Conservation (phyloP, 2,888 invertebrate genomes). For the Ptychoptera albimana region DNA sequence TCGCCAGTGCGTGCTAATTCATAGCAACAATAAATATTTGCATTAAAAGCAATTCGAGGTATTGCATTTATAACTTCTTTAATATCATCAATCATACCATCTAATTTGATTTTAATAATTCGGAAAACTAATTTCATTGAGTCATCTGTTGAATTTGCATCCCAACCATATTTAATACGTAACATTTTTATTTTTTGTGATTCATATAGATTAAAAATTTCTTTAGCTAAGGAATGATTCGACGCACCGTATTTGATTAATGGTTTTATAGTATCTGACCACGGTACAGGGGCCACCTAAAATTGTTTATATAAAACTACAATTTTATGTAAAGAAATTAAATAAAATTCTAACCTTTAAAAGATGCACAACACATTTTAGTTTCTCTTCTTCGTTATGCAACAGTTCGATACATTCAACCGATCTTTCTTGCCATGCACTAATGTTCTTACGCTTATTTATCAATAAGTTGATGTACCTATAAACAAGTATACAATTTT, state of each 20-base stretch:
- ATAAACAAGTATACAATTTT: no score
- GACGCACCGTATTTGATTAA: slow-evolving; percentile 24
- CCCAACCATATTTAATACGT: slow-evolving; percentile 29
- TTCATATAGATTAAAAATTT: slow-evolving; percentile 26
- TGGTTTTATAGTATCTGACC: slow-evolving; percentile 23
- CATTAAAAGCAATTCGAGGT: slow-evolving; percentile 20
- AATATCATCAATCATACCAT: slow-evolving; percentile 27
- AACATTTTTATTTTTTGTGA: slow-evolving; percentile 29
- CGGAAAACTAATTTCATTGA: slow-evolving; percentile 24
- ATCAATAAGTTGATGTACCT: slow-evolving; percentile 23
- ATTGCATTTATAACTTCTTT: slow-evolving; percentile 21
- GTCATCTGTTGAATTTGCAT: slow-evolving; percentile 18
- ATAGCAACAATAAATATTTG: slow-evolving; percentile 26
- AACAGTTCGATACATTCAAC: slow-evolving; percentile 23
- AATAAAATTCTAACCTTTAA: slow-evolving; percentile 16
- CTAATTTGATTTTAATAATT: slow-evolving; percentile 24
- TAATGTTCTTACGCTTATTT: slow-evolving; percentile 20
- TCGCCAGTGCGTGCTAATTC: slow-evolving; percentile 24
- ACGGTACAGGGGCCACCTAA: slow-evolving; percentile 26
- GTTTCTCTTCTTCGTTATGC: slow-evolving; percentile 27
- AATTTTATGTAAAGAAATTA: neutral
- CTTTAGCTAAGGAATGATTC: slow-evolving; percentile 24
- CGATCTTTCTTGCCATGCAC: slow-evolving; percentile 25
- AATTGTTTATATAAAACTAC: neutral
- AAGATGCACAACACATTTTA: slow-evolving; percentile 23